Evolutionary conservation across 1,140 invertebrate genomes (phyloP).

Genomic region (Brachionus plicatilis): DNA sequence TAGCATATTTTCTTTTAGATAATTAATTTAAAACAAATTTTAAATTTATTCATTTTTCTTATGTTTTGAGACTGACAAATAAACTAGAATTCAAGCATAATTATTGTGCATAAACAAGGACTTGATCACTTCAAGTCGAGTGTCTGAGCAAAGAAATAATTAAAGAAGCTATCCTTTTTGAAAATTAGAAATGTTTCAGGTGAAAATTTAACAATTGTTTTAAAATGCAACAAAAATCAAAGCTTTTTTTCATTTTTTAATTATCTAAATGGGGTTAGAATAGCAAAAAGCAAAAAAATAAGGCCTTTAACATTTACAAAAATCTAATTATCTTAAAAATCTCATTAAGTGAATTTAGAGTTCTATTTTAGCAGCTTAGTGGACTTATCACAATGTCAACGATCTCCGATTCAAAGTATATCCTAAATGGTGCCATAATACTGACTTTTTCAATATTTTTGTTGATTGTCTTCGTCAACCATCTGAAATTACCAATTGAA

Average conservation of each 20-base stretch:
- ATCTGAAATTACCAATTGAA: not conserved
- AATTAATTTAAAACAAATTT: too few relatives aligned
- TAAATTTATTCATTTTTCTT: too few relatives aligned
- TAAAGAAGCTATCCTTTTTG: conserved; percentile 16
- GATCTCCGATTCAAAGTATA: not conserved
- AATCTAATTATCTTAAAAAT: not conserved
- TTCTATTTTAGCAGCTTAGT: not conserved
- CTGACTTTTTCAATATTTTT: not conserved
- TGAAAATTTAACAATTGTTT: not conserved
- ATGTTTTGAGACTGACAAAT: too few relatives aligned
- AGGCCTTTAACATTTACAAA: not conserved
- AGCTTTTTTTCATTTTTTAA: not conserved
- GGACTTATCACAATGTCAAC: not conserved
- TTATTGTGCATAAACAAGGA: not conserved
- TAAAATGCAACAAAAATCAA: not conserved
- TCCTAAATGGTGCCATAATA: not conserved
- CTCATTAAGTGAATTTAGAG: not conserved
- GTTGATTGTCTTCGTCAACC: not conserved
- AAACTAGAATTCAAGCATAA: not conserved
- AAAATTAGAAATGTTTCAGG: conserved; percentile 19
- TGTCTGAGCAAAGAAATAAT: not conserved
- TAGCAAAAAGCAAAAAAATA: not conserved
- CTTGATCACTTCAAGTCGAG: not conserved
- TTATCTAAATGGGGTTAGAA: not conserved
- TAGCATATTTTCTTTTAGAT: too few relatives aligned